These are phyloP conservation scores for Bombus fervidus DNA, from an alignment of 1,140 invertebrate species.

Conservation along the genomic window DNA sequence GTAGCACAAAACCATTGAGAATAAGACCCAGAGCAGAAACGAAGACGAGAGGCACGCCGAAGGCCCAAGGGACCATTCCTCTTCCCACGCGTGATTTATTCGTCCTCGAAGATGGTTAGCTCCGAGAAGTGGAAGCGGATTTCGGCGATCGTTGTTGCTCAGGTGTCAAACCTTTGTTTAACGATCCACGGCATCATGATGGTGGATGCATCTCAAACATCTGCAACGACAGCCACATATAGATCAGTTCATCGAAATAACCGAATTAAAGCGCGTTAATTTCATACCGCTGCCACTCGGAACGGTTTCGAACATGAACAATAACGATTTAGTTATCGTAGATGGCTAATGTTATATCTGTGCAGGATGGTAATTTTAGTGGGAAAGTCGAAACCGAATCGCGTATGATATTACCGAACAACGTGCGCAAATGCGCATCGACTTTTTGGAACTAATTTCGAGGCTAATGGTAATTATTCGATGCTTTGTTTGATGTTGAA, in stretches of 20 bases:
- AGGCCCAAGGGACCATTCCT: conserved; percentile 84
- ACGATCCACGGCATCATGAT: conserved; percentile 7
- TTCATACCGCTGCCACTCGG: too few relatives aligned
- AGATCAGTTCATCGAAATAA: conserved; percentile 20
- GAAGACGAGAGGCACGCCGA: conserved; percentile 84
- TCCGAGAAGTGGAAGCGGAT: neutral
- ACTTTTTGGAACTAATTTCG: neutral
- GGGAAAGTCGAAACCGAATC: neutral
- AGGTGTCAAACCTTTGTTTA: neutral
- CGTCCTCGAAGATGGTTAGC: conserved; percentile 19
- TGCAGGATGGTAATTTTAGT: neutral
- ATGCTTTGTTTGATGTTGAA: too few relatives aligned
- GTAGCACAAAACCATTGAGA: conserved; percentile 84
- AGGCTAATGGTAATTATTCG: neutral
- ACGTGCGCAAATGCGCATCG: neutral
- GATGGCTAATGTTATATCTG: neutral
- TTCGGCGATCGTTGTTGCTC: neutral
- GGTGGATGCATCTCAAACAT: conserved; percentile 36
- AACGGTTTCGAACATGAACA: neutral
- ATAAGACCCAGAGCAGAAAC: conserved; percentile 84
- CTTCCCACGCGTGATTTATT: conserved; percentile 37
- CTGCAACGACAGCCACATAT: neutral
- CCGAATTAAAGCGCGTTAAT: neutral
- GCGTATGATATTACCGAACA: neutral
- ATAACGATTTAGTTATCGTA: neutral